phyloP scores from a whole-genome alignment of 2,113 vertebrate genomes.

The Cyphomyrus discorhynchus region DNA sequence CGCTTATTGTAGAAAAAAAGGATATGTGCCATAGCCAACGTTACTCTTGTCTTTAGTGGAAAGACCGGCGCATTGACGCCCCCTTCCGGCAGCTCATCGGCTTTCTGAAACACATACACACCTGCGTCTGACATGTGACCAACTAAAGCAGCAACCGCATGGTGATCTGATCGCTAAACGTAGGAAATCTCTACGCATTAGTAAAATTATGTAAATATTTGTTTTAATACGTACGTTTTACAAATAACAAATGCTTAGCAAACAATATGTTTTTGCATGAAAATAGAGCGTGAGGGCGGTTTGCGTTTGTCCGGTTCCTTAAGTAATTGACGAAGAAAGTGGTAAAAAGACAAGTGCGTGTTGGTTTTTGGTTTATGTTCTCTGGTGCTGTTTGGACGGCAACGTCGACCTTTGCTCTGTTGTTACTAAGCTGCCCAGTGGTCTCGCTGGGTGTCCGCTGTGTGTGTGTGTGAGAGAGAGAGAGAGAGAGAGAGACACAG shows the following conservation, averaged over 20 bases:
- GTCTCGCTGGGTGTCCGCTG: neutral
- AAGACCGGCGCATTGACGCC: neutral
- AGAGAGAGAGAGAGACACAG: neutral
- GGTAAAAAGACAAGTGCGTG: neutral
- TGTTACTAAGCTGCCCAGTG: neutral
- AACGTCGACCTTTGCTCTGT: neutral
- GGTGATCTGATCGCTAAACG: neutral
- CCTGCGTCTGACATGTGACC: neutral
- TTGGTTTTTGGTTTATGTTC: neutral
- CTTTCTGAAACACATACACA: neutral
- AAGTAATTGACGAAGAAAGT: neutral
- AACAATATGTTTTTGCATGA: neutral
- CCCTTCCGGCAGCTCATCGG: neutral
- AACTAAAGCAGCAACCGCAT: neutral
- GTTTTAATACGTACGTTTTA: neutral
- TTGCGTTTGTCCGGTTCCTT: neutral
- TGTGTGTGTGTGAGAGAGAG: neutral
- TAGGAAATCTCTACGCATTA: neutral
- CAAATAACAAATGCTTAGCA: neutral
- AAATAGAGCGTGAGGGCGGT: neutral
- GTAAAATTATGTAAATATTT: neutral
- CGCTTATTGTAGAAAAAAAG: neutral
- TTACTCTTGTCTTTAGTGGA: neutral
- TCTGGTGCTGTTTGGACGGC: neutral
- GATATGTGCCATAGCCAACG: neutral